These are phyloP conservation scores for Clavelina lepadiformis DNA, from an alignment of 23 tunicate genomes.

Conservation along the genomic window DNA sequence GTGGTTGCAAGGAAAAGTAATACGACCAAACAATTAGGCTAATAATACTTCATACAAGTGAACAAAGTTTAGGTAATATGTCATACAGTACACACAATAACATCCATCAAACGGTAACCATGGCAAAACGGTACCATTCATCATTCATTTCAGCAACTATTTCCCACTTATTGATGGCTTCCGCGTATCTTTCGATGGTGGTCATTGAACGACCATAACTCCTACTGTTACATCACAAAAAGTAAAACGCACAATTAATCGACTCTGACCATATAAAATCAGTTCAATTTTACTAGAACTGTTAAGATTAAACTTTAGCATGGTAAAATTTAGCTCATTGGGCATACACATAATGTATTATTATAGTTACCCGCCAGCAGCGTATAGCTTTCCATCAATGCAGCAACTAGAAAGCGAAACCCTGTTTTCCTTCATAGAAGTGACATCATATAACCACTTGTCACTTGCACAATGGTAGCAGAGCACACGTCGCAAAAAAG, in stretches of 20 bases:
- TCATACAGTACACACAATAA: too few relatives aligned
- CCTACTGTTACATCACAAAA: slow-evolving; percentile 5
- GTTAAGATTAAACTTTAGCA: too few relatives aligned
- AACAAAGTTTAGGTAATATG: too few relatives aligned
- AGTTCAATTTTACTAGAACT: too few relatives aligned
- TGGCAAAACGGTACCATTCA: not conserved
- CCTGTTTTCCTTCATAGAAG: slow-evolving; percentile 1
- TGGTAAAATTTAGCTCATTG: too few relatives aligned
- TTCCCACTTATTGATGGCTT: not conserved
- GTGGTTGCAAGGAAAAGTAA: too few relatives aligned
- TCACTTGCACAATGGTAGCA: not conserved
- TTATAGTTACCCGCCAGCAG: slow-evolving; percentile 4
- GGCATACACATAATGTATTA: too few relatives aligned
- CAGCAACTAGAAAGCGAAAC: slow-evolving; percentile 1
- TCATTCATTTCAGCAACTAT: slow-evolving; percentile 6
- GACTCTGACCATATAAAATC: too few relatives aligned
- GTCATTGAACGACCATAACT: slow-evolving; percentile 9
- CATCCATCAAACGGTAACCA: not conserved
- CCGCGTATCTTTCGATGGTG: slow-evolving; percentile 4
- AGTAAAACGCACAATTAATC: not conserved
- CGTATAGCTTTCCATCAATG: slow-evolving; percentile 1
- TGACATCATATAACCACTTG: not conserved
- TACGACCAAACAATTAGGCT: too few relatives aligned
- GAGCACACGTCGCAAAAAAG: not conserved
- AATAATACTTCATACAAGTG: too few relatives aligned